phyloP scores from a whole-genome alignment of 1,140 invertebrate genomes.

The Delia radicum region DNA sequence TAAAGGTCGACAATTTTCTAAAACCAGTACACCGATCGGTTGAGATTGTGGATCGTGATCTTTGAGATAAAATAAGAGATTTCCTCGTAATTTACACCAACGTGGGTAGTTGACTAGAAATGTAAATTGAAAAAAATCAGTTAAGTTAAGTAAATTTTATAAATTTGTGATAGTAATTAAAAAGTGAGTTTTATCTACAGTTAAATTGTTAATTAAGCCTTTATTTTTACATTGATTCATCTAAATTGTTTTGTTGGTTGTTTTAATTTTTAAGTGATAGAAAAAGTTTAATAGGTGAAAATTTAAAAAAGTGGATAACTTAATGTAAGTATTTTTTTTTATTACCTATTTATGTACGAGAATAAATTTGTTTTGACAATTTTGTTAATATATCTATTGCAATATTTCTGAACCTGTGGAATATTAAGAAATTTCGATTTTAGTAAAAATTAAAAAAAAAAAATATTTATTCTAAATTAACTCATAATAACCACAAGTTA shows the following conservation, averaged over 20 bases:
- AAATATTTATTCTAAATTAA: too few relatives aligned
- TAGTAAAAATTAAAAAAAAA: neutral
- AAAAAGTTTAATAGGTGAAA: neutral
- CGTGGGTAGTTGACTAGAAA: slow-evolving; percentile 76
- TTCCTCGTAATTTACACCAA: slow-evolving; percentile 90
- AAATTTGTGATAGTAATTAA: too few relatives aligned
- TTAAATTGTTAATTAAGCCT: neutral
- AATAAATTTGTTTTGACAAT: neutral
- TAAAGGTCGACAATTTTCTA: slow-evolving; percentile 77
- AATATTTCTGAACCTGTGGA: neutral
- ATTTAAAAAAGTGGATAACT: neutral
- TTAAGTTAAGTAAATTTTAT: too few relatives aligned
- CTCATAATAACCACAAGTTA: too few relatives aligned
- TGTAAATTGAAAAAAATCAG: neutral
- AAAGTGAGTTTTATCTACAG: neutral
- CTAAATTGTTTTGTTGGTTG: neutral
- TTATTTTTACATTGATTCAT: neutral
- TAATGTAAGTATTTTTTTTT: neutral
- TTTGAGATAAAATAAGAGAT: slow-evolving; percentile 93
- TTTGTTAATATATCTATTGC: neutral
- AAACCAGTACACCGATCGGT: slow-evolving; percentile 80
- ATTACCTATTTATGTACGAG: neutral
- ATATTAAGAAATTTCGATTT: neutral
- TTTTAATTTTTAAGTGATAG: too few relatives aligned
- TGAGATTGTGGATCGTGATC: slow-evolving; percentile 85